Conservation (phyloP, 2,888 invertebrate species). For the Leistus spinibarbis region DNA sequence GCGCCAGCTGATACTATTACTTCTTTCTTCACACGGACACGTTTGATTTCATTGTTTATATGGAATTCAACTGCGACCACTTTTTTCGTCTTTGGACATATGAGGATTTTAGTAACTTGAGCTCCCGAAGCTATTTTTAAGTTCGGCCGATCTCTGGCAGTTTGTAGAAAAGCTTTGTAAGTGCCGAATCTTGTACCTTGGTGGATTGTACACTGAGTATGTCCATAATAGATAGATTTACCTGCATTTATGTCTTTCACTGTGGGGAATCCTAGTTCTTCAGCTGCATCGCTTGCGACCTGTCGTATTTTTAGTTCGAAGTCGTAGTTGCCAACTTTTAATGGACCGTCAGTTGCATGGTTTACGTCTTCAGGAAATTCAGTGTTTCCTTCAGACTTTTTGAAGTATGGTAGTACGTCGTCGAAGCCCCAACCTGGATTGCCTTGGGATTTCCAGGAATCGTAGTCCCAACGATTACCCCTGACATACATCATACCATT, state of each 20-base stretch:
- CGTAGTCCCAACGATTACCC: constrained; percentile 85
- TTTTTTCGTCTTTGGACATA: constrained; percentile 72
- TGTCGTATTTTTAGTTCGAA: constrained; percentile 15
- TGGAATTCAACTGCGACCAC: constrained; percentile 78
- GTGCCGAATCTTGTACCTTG: constrained; percentile 82
- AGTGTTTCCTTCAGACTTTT: constrained; percentile 84
- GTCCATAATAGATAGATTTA: constrained; percentile 84
- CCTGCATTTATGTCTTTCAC: constrained; percentile 84
- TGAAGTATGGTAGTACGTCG: constrained; percentile 81
- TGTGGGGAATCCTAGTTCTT: constrained; percentile 86
- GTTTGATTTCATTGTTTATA: constrained; percentile 62
- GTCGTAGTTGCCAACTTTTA: constrained; percentile 57
- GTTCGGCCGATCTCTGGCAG: constrained; percentile 76
- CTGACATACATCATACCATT: constrained; percentile 92
- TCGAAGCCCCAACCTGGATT: constrained; percentile 89
- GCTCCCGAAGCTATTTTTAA: constrained; percentile 81
- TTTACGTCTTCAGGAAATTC: constrained; percentile 78
- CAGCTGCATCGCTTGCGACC: constrained; percentile 61
- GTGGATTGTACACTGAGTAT: constrained; percentile 89
- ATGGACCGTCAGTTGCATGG: constrained; percentile 69
- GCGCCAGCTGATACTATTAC: constrained; percentile 84
- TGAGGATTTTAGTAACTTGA: constrained; percentile 75
- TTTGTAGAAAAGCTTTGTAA: constrained; percentile 84
- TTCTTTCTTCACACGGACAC: constrained; percentile 27
- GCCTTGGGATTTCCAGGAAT: constrained; percentile 84